A percentile compares a stretch with the other conserved stretches of the same genome.
These are phyloP conservation scores for Chloebia gouldiae DNA, from an alignment of 2,113 vertebrate species.

Conservation along the genomic window DNA sequence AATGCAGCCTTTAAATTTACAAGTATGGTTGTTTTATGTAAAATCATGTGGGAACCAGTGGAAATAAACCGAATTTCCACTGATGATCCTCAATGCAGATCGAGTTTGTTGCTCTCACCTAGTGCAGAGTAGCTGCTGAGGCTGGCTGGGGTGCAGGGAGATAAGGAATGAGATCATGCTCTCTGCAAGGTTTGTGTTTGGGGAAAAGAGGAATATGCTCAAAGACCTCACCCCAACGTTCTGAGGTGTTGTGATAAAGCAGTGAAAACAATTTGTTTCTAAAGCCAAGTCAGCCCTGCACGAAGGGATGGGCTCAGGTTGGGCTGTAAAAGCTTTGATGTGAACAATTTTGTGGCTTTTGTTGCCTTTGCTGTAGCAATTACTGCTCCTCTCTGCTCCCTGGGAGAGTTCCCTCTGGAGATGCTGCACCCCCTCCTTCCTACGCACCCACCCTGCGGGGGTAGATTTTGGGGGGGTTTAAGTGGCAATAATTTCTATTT, in stretches of 20 bases:
- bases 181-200: background rate
- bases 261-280: background rate
- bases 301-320: background rate
- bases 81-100: background rate
- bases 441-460: fast-evolving
- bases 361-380: background rate
- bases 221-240: background rate
- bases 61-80: background rate
- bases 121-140: background rate
- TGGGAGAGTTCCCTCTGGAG: background rate
- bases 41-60: background rate
- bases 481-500: fast-evolving
- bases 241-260: background rate
- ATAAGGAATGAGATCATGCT: background rate
- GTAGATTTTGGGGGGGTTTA: background rate
- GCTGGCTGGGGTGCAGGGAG: background rate
- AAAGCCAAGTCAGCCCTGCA: fast-evolving
- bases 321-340: background rate
- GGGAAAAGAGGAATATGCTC: background rate
- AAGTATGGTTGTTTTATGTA: background rate
- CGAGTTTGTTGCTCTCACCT: background rate
- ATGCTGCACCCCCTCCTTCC: background rate
- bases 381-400: background rate
- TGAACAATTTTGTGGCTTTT: background rate
- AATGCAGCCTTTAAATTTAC: background rate